These are phyloP conservation scores for Himantopus leucocephalus DNA, from an alignment of 2,113 vertebrate genomes.

Conservation along the genomic window DNA sequence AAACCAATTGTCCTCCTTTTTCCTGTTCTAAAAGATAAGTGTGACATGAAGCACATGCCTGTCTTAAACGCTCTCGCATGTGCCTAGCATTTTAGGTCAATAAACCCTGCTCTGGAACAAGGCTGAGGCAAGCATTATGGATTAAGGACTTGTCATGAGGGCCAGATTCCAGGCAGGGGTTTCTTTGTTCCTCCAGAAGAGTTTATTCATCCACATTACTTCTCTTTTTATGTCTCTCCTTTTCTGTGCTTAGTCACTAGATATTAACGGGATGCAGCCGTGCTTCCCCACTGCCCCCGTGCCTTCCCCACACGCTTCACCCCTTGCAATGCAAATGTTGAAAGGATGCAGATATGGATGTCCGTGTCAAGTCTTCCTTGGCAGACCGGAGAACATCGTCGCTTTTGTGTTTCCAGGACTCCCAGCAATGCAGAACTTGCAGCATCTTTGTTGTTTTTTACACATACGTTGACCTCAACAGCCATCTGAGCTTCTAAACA, in stretches of 20 bases:
- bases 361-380: background rate
- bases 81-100: constrained; percentile 27
- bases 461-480: accelerated
- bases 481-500: background rate
- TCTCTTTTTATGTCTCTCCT: background rate
- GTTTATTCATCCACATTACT: background rate
- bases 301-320: accelerated
- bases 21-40: constrained; percentile 60
- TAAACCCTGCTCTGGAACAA: constrained; percentile 9
- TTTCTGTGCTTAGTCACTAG: background rate
- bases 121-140: background rate
- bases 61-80: background rate
- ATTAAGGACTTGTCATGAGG: background rate
- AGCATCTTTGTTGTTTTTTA: background rate
- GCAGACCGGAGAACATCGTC: accelerated
- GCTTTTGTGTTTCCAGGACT: background rate
- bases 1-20: constrained; percentile 61
- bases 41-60: constrained; percentile 64
- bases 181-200: constrained; percentile 40
- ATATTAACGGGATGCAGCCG: background rate
- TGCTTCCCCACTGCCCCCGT: background rate
- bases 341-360: background rate
- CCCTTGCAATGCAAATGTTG: background rate
- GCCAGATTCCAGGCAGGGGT: background rate
- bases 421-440: background rate